Evolutionary conservation across 2,888 invertebrate species (phyloP).

Genomic region (Acheta domesticus): DNA sequence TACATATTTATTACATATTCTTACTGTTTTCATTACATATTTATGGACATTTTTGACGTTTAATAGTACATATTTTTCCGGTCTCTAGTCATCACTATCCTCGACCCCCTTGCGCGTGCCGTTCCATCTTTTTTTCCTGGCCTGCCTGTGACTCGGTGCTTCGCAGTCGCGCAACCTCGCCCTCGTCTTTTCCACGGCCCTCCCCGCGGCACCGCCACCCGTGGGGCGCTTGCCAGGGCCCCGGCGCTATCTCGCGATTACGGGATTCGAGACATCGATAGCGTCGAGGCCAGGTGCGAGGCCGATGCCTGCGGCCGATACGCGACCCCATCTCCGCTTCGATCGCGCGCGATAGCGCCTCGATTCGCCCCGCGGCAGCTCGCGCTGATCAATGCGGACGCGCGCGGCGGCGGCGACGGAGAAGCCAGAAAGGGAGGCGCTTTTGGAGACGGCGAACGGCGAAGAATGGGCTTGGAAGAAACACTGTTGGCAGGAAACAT

Average conservation of each 20-base stretch:
- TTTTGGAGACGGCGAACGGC: background rate
- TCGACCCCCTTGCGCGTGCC: too few species aligned
- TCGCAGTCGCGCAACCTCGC: background rate
- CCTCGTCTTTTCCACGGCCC: background rate
- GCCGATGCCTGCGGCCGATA: background rate
- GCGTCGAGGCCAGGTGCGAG: background rate
- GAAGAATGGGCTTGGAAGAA: too few species aligned
- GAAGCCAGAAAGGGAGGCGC: background rate
- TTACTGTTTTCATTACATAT: too few species aligned
- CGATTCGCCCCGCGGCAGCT: background rate
- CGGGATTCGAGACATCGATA: background rate
- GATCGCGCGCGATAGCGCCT: background rate
- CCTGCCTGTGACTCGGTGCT: background rate
- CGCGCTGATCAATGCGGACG: background rate
- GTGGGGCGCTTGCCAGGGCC: background rate
- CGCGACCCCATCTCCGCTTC: background rate
- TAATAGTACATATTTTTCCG: too few species aligned
- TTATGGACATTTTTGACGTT: too few species aligned
- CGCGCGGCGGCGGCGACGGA: background rate
- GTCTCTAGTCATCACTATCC: too few species aligned
- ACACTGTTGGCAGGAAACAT: too few species aligned
- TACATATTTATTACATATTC: too few species aligned
- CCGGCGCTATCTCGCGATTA: background rate
- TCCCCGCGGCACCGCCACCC: too few species aligned
- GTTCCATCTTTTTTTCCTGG: background rate